A percentile compares a stretch with the other conserved stretches of the same genome.
Evolutionary conservation across 1,140 invertebrate species (phyloP).

Genomic region (Ruditapes philippinarum): DNA sequence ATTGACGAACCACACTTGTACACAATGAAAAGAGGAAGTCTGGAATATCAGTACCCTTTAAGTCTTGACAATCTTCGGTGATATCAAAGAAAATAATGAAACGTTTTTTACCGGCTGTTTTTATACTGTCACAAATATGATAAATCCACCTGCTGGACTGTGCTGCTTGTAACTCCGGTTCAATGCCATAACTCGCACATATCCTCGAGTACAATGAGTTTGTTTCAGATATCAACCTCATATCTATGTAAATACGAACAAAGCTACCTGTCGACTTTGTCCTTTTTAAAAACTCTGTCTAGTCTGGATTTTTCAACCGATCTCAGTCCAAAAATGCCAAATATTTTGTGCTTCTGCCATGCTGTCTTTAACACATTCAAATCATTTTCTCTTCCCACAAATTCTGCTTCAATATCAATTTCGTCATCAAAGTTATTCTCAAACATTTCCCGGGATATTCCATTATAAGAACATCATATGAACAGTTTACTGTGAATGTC

Average conservation of each 20-base stretch:
- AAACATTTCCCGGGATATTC: background rate
- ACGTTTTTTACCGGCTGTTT: background rate
- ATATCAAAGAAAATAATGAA: constrained; percentile 57
- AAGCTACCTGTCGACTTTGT: background rate
- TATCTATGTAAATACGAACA: constrained; percentile 3
- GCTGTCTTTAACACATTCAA: background rate
- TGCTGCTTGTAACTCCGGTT: background rate
- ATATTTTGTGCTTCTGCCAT: constrained; percentile 41
- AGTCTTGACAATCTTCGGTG: constrained; percentile 46
- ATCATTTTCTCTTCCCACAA: constrained; percentile 50
- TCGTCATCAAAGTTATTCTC: constrained; percentile 17
- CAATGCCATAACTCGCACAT: background rate
- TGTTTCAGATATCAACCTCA: background rate
- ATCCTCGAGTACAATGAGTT: constrained; percentile 4
- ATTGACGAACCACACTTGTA: background rate
- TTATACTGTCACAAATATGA: background rate
- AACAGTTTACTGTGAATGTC: too few species aligned
- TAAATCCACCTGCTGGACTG: background rate
- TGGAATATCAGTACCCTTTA: background rate
- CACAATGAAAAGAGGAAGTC: constrained; percentile 36
- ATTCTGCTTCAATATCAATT: constrained; percentile 27
- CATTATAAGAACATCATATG: too few species aligned
- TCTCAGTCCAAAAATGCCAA: constrained; percentile 60
- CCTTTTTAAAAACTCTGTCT: constrained; percentile 9
- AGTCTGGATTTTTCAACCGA: constrained; percentile 62